Evolutionary conservation across 2,797 vertebrate species (phyloP).

Genomic region (Aeoliscus strigatus): DNA sequence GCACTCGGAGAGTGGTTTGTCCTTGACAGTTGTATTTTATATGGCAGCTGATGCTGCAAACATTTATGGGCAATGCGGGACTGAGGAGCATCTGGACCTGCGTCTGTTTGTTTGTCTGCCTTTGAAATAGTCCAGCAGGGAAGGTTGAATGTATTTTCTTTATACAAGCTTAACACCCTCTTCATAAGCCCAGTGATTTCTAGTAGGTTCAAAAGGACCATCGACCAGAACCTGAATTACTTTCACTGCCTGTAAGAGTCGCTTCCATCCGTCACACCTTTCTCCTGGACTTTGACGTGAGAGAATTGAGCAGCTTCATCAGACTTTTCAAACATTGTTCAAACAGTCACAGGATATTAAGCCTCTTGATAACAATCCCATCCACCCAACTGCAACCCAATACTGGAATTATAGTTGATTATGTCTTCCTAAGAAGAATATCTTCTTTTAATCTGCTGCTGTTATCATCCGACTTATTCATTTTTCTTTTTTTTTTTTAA

Average conservation of each 20-base stretch:
- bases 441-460: conserved; percentile 41
- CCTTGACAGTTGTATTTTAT: conserved; percentile 1
- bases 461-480: conserved; percentile 59
- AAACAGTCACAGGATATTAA: conserved; percentile 21
- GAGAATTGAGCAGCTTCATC: conserved; percentile 1
- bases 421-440: conserved; percentile 39
- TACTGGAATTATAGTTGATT: conserved; percentile 34
- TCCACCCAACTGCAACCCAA: conserved; percentile 16
- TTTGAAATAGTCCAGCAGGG: conserved; percentile 24
- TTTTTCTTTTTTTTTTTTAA: conserved; percentile 54
- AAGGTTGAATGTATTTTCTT: too few species aligned
- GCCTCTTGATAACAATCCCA: conserved; percentile 28
- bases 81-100: conserved; percentile 36
- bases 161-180: too few species aligned
- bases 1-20: too few species aligned
- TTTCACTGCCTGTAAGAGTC: too few species aligned
- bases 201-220: too few species aligned
- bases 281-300: too few species aligned
- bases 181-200: too few species aligned
- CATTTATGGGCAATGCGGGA: too few species aligned
- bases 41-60: too few species aligned
- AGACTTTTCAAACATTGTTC: conserved; percentile 24
- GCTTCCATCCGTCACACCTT: too few species aligned
- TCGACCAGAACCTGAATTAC: too few species aligned
- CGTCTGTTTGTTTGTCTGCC: conserved; percentile 27